Percentiles rank a stretch among this genome's conserved stretches.
These are phyloP conservation scores for Macrophya annulata DNA, from an alignment of 2,888 invertebrate genomes.

Conservation along the genomic window DNA sequence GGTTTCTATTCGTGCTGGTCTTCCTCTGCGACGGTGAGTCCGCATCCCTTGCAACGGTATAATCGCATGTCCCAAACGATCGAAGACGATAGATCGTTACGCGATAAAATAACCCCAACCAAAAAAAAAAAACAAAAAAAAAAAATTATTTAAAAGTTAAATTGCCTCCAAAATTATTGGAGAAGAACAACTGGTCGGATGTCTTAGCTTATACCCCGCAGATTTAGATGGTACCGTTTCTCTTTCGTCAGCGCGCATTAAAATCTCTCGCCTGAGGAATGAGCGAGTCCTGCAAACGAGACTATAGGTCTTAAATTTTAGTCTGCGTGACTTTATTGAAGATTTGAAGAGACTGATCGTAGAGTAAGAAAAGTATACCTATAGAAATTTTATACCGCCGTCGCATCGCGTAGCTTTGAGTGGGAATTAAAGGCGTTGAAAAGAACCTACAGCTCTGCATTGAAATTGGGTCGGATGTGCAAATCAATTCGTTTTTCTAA, in stretches of 20 bases:
- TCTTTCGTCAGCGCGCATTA: conserved; percentile 32
- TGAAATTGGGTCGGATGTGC: neutral
- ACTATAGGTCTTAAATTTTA: neutral
- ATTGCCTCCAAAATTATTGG: too few relatives aligned
- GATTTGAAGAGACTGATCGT: neutral
- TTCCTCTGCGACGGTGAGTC: conserved; percentile 44
- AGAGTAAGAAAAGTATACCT: neutral
- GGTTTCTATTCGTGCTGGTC: conserved; percentile 32
- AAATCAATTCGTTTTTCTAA: neutral
- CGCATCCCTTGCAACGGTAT: neutral
- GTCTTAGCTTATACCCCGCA: neutral
- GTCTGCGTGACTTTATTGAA: neutral
- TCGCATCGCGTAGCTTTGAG: neutral
- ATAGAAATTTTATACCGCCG: neutral
- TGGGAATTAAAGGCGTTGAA: neutral
- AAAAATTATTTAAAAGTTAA: too few relatives aligned
- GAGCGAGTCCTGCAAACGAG: neutral
- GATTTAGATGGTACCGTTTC: neutral
- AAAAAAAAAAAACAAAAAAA: neutral
- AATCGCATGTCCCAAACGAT: neutral
- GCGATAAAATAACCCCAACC: neutral
- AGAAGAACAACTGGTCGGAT: neutral
- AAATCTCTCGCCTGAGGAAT: conserved; percentile 38
- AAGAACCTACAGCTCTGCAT: neutral
- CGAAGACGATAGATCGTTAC: neutral